These are phyloP conservation scores for Nixonia krombeini DNA, from an alignment of 1,140 invertebrate species.

Conservation along the genomic window DNA sequence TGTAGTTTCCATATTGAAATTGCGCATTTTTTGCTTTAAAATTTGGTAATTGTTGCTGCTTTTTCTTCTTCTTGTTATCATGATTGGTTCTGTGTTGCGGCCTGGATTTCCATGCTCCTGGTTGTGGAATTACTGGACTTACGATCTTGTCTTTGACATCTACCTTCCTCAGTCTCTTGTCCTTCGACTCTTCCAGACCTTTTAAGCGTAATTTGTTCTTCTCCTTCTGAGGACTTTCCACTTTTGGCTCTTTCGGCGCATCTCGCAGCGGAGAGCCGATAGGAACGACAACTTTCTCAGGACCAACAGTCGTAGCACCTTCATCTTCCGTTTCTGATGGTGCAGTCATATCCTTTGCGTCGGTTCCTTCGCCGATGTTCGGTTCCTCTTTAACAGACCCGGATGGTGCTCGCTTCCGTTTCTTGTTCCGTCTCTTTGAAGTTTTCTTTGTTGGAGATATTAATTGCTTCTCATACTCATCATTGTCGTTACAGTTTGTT, in stretches of 20 bases:
- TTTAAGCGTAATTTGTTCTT: constrained; percentile 62
- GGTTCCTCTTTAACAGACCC: constrained; percentile 69
- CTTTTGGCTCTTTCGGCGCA: constrained; percentile 53
- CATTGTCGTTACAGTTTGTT: constrained; percentile 84
- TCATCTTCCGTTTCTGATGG: constrained; percentile 16
- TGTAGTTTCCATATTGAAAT: constrained; percentile 97
- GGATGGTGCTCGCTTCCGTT: constrained; percentile 72
- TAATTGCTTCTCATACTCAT: constrained; percentile 83
- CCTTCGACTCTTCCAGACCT: constrained; percentile 66
- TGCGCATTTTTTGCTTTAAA: constrained; percentile 82
- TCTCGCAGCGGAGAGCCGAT: constrained; percentile 17
- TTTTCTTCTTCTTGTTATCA: constrained; percentile 61
- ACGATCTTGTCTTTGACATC: constrained; percentile 90
- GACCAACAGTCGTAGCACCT: constrained; percentile 15
- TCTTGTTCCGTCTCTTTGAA: constrained; percentile 73
- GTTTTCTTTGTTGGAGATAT: constrained; percentile 77
- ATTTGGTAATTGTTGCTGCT: constrained; percentile 73
- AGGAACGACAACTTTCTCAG: constrained; percentile 12
- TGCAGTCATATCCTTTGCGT: constrained; percentile 37
- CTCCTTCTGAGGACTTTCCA: constrained; percentile 62
- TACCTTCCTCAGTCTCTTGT: constrained; percentile 75
- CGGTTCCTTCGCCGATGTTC: constrained; percentile 40
- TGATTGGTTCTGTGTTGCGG: constrained; percentile 60
- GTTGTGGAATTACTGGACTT: constrained; percentile 91
- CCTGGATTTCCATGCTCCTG: constrained; percentile 81